Evolutionary conservation across 2,888 invertebrate species (phyloP).

Genomic region (Laspeyria flexula): DNA sequence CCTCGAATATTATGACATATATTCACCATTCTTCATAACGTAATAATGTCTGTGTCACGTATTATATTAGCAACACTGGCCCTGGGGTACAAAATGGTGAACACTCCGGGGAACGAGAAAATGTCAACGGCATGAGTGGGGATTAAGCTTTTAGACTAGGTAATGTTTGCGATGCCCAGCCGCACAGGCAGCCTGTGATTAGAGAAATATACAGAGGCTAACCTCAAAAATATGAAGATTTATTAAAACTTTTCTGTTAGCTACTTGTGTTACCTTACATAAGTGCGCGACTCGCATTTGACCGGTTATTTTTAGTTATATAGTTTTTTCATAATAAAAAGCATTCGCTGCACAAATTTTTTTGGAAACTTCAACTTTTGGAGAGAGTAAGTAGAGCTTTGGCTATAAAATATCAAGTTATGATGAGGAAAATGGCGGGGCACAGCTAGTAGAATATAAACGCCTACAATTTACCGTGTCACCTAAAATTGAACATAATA

Average conservation of each 20-base stretch:
- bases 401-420: too few relatives aligned
- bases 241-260: slow-evolving; percentile 6
- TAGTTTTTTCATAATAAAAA: too few relatives aligned
- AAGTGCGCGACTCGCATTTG: too few relatives aligned
- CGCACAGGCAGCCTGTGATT: slow-evolving; percentile 19
- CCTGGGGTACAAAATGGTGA: slow-evolving; percentile 23
- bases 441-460: too few relatives aligned
- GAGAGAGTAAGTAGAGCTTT: too few relatives aligned
- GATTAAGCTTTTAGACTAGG: slow-evolving; percentile 28
- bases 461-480: neutral
- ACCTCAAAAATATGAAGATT: slow-evolving; percentile 2
- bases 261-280: too few relatives aligned
- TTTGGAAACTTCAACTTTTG: too few relatives aligned
- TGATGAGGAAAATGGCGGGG: too few relatives aligned
- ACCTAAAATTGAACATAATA: slow-evolving; percentile 18
- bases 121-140: slow-evolving; percentile 28
- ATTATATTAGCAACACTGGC: slow-evolving; percentile 20
- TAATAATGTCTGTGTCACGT: slow-evolving; percentile 21
- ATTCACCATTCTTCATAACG: slow-evolving; percentile 12
- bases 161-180: slow-evolving; percentile 30
- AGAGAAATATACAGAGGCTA: slow-evolving; percentile 19
- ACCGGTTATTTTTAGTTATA: too few relatives aligned
- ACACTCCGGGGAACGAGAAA: slow-evolving; percentile 27
- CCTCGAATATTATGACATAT: slow-evolving; percentile 8
- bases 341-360: too few relatives aligned